These are phyloP conservation scores for Gymnocypris eckloni DNA, from an alignment of 2,797 vertebrate genomes.

Conservation along the genomic window DNA sequence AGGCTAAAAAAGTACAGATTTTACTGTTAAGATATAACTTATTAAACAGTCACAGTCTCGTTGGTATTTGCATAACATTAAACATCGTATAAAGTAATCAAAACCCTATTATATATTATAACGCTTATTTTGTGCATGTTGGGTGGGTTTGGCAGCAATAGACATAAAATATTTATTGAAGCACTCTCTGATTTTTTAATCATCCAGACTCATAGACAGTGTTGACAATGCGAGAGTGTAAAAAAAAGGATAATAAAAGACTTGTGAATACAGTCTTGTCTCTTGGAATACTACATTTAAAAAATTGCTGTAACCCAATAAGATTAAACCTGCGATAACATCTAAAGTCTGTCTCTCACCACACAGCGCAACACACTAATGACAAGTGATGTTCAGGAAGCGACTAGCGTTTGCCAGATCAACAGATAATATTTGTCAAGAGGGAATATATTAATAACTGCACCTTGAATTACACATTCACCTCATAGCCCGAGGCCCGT, in stretches of 20 bases:
- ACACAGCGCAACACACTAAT: constrained; percentile 61
- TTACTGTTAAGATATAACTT: too few species aligned
- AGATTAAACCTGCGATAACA: constrained; percentile 78
- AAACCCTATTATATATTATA: neutral
- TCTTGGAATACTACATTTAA: constrained; percentile 79
- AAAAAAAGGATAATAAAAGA: constrained; percentile 71
- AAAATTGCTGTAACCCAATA: constrained; percentile 79
- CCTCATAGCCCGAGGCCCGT: constrained; percentile 69
- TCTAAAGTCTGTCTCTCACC: constrained; percentile 77
- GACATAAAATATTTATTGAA: neutral
- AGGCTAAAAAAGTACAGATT: too few species aligned
- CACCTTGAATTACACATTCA: constrained; percentile 78
- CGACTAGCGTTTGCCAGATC: constrained; percentile 70
- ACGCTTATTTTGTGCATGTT: neutral
- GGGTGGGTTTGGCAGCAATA: neutral
- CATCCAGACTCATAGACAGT: constrained; percentile 54
- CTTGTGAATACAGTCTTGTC: constrained; percentile 74
- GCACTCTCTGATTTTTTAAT: neutral
- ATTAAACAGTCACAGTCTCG: neutral
- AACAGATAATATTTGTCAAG: constrained; percentile 71
- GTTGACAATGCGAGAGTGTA: constrained; percentile 59
- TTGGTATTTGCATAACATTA: neutral
- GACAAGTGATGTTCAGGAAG: constrained; percentile 77
- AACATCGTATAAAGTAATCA: neutral
- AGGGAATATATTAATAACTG: constrained; percentile 77